These are phyloP conservation scores for Xestia sexstrigata DNA, from an alignment of 2,888 invertebrate genomes.

Conservation along the genomic window DNA sequence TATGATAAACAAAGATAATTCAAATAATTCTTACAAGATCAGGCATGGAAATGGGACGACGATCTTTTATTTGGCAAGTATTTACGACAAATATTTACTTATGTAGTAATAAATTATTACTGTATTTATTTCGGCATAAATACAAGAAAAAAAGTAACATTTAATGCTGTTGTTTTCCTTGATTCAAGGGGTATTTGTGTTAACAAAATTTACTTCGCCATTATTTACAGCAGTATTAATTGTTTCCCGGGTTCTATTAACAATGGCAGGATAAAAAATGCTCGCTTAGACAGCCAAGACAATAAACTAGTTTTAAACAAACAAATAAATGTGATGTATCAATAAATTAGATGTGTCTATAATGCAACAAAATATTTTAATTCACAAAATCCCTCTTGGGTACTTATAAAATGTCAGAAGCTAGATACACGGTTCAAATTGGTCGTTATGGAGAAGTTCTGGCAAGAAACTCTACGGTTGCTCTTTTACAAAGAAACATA, in stretches of 20 bases:
- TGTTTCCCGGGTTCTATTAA: not conserved
- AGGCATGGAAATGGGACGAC: not conserved
- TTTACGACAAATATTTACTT: not conserved
- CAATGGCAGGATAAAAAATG: not conserved
- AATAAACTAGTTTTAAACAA: not conserved
- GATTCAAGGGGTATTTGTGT: not conserved
- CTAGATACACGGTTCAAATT: not conserved
- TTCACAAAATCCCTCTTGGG: not conserved
- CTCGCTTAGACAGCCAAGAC: too few species aligned
- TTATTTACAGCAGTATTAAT: not conserved
- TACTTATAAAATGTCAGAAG: not conserved
- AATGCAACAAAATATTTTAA: not conserved
- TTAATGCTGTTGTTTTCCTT: not conserved
- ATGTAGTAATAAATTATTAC: not conserved
- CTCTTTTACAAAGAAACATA: not conserved
- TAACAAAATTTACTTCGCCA: not conserved
- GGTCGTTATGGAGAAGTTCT: not conserved
- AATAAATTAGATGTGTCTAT: not conserved
- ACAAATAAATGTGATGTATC: not conserved
- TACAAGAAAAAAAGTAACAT: not conserved
- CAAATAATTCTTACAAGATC: not conserved
- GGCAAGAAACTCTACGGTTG: not conserved
- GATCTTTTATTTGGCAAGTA: not conserved
- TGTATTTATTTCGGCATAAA: not conserved
- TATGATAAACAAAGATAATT: not conserved